phyloP scores from a whole-genome alignment of 2,113 vertebrate genomes.

The Apodemus sylvaticus region DNA sequence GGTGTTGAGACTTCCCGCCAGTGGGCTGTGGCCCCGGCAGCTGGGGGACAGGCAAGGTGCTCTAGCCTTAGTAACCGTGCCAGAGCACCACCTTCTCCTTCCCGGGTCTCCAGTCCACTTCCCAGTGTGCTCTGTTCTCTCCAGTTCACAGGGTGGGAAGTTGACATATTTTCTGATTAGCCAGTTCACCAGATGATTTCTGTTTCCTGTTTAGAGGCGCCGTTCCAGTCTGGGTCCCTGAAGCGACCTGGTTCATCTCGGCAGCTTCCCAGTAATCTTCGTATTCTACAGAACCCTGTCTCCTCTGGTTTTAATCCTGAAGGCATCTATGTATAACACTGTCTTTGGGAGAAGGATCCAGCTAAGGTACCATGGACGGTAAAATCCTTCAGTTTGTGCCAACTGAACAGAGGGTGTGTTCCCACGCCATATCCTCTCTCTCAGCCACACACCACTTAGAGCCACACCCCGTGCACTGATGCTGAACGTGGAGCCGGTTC shows the following conservation, averaged over 20 bases:
- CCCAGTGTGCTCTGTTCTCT: background rate
- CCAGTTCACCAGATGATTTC: background rate
- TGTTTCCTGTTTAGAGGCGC: slow-evolving; percentile 83
- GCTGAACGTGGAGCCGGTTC: slow-evolving; percentile 75
- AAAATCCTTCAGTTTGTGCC: slow-evolving; percentile 75
- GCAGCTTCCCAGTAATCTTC: slow-evolving; percentile 91
- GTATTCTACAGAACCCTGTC: slow-evolving; percentile 93
- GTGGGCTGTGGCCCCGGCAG: background rate
- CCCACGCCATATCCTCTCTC: slow-evolving; percentile 59
- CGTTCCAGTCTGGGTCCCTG: slow-evolving; percentile 92
- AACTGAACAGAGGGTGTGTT: slow-evolving; percentile 68
- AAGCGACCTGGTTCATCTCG: slow-evolving; percentile 92
- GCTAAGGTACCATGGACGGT: slow-evolving; percentile 74
- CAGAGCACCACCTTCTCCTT: background rate
- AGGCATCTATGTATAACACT: slow-evolving; percentile 96
- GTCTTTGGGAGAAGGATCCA: slow-evolving; percentile 76
- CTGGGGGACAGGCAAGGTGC: background rate
- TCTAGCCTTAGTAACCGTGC: background rate
- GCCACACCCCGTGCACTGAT: slow-evolving; percentile 84
- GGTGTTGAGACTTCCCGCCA: background rate
- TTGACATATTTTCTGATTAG: background rate
- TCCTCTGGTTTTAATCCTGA: slow-evolving; percentile 96
- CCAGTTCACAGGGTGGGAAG: background rate
- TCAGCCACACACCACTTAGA: slow-evolving; percentile 73
- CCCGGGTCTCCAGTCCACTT: no score